These are phyloP conservation scores for Indicator indicator DNA, from an alignment of 2,113 vertebrate genomes.

Conservation along the genomic window DNA sequence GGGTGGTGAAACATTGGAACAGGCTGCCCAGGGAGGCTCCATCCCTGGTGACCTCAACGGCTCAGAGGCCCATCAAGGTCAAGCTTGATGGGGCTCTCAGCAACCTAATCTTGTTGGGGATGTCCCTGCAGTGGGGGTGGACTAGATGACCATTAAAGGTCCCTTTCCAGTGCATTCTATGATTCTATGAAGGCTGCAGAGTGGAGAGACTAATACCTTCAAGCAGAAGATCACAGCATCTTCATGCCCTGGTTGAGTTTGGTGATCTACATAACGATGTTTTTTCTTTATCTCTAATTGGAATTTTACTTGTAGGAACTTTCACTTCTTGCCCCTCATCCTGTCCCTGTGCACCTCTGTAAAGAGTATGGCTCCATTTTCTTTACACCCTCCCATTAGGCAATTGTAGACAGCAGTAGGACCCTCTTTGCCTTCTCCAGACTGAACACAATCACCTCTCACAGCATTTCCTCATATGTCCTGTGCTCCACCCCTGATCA, in stretches of 20 bases:
- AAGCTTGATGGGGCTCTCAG: no score
- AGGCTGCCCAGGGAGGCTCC: no score
- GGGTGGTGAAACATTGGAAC: no score
- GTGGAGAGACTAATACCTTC: background rate
- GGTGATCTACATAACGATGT: background rate
- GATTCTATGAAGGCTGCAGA: background rate
- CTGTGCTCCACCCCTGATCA: background rate
- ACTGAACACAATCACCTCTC: background rate
- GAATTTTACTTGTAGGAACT: background rate
- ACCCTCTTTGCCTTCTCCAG: background rate
- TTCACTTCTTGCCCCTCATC: background rate
- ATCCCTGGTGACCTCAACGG: no score
- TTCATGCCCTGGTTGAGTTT: background rate
- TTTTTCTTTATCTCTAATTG: background rate
- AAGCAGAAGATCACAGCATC: background rate
- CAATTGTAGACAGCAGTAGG: background rate
- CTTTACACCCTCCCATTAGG: background rate
- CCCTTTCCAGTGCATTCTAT: no score
- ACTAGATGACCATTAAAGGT: no score
- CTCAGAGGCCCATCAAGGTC: no score
- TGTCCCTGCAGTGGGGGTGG: no score
- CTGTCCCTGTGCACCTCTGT: background rate
- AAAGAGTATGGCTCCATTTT: background rate
- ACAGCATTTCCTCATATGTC: background rate
- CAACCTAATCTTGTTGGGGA: no score